Evolutionary conservation across 2,113 vertebrate species (phyloP).

Genomic region (Indri indri): DNA sequence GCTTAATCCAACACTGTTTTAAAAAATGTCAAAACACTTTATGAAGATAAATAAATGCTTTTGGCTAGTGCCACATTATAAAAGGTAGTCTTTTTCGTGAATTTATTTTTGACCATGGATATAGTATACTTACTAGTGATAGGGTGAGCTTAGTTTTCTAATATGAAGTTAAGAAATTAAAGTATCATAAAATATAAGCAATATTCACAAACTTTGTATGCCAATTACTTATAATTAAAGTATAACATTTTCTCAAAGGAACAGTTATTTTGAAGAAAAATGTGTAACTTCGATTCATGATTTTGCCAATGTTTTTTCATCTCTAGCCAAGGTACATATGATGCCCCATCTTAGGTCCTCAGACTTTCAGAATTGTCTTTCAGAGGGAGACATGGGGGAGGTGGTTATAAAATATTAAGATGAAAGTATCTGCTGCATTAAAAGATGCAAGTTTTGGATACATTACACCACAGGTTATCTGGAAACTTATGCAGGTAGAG

Average conservation of each 20-base stretch:
- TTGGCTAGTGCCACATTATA: not conserved
- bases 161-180: not conserved
- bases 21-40: constrained; percentile 7
- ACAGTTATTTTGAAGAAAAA: not conserved
- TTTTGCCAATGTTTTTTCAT: not conserved
- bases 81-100: not conserved
- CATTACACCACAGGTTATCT: not conserved
- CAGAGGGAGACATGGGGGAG: not conserved
- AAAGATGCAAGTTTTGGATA: not conserved
- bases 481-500: not conserved
- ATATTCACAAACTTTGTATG: not conserved
- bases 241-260: not conserved
- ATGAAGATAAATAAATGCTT: not conserved
- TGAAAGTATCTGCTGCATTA: not conserved
- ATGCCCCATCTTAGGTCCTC: not conserved
- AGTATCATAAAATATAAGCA: not conserved
- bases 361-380: not conserved
- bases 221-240: not conserved
- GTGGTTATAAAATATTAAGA: not conserved
- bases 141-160: not conserved
- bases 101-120: not conserved
- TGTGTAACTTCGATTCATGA: not conserved
- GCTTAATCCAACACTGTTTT: not conserved
- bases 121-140: not conserved
- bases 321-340: not conserved